Evolutionary conservation across 2,797 vertebrate genomes (phyloP).

Genomic region (Poeciliopsis turneri): DNA sequence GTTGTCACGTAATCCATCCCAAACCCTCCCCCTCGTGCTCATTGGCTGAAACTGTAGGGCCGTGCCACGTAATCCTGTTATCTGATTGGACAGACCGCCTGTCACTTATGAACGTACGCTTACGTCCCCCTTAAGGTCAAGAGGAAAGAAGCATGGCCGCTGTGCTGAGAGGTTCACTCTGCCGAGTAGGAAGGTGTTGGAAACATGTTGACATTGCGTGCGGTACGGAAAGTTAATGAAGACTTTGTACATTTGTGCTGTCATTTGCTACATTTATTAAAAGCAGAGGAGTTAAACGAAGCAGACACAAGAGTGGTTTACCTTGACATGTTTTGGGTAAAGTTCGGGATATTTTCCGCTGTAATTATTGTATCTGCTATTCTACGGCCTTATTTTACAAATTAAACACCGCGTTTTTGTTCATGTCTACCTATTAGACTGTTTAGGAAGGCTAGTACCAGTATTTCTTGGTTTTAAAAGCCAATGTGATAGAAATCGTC

Average conservation of each 20-base stretch:
- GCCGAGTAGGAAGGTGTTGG: slow-evolving; percentile 68
- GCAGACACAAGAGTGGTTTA: not conserved
- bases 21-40: slow-evolving; percentile 19
- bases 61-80: not conserved
- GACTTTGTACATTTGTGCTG: fast-evolving
- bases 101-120: slow-evolving; percentile 35
- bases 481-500: not conserved
- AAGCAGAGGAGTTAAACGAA: not conserved
- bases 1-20: not conserved
- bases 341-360: slow-evolving; percentile 33
- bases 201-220: slow-evolving; percentile 74
- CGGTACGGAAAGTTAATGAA: slow-evolving; percentile 68
- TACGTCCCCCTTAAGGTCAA: slow-evolving; percentile 67
- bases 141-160: slow-evolving; percentile 84
- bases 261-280: not conserved
- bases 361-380: slow-evolving; percentile 13
- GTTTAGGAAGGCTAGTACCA: not conserved
- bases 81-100: slow-evolving; percentile 56
- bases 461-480: not conserved
- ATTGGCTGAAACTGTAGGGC: slow-evolving; percentile 50
- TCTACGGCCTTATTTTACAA: not conserved
- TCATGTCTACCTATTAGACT: not conserved
- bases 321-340: slow-evolving; percentile 18
- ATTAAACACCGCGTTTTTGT: not conserved
- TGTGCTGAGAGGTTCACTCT: slow-evolving; percentile 77